A percentile compares a stretch with the other conserved stretches of the same genome.
phyloP scores from a whole-genome alignment of 2,888 invertebrate species.

The Ashinkailepas kermadecensis region DNA sequence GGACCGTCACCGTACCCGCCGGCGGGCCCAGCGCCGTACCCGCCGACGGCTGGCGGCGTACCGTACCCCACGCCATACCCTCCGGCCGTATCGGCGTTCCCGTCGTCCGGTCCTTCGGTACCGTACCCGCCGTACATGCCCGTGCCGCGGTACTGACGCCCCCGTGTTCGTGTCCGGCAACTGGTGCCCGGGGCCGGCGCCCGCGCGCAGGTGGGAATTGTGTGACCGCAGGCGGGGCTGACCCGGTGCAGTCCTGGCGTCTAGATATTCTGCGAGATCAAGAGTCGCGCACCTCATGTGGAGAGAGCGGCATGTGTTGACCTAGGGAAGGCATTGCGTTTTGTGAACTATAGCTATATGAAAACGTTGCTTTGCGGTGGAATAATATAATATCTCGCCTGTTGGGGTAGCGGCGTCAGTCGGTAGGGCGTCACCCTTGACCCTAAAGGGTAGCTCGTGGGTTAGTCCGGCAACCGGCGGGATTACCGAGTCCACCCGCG shows the following conservation, averaged over 20 bases:
- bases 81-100: background rate
- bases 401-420: no score
- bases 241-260: background rate
- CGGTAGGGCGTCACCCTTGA: no score
- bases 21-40: background rate
- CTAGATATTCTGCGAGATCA: no score
- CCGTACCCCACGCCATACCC: background rate
- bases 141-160: constrained; percentile 4
- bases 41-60: background rate
- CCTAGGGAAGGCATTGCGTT: background rate
- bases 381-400: no score
- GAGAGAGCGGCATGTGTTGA: background rate
- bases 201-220: background rate
- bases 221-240: background rate
- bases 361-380: no score
- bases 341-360: no score
- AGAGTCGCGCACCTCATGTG: background rate
- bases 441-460: no score
- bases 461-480: no score
- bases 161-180: background rate
- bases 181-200: background rate
- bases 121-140: constrained; percentile 6
- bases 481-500: no score
- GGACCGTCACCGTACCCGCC: background rate
- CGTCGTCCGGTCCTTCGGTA: background rate